Evolutionary conservation across 2,113 vertebrate species (phyloP).

Genomic region (Gnathonemus echidnorhynchus): DNA sequence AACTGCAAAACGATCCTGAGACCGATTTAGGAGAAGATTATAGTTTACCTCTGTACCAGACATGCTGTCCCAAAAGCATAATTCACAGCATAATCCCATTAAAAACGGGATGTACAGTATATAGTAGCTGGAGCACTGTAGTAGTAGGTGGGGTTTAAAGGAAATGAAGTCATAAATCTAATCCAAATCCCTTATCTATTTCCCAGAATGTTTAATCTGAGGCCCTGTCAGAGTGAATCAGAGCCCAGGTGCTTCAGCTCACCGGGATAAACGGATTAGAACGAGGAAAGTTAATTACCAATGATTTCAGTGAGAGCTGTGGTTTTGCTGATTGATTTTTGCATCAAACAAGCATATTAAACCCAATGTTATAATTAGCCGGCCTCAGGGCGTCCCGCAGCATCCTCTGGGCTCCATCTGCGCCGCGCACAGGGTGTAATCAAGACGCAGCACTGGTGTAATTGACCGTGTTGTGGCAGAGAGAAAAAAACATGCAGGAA

Average conservation of each 20-base stretch:
- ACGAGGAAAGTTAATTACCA: slow-evolving; percentile 32
- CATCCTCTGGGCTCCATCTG: background rate
- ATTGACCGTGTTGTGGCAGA: background rate
- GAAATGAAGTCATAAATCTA: background rate
- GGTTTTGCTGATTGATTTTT: slow-evolving; percentile 21
- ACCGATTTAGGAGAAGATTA: slow-evolving; percentile 16
- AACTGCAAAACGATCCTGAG: slow-evolving; percentile 12
- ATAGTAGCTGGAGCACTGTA: background rate
- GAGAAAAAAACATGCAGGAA: background rate
- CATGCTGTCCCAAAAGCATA: background rate
- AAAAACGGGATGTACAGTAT: slow-evolving; percentile 4
- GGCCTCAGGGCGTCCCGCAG: background rate
- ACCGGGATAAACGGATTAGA: slow-evolving; percentile 9
- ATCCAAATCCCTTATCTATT: background rate
- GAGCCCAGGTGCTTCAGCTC: background rate
- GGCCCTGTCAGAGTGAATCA: background rate
- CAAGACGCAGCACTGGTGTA: background rate
- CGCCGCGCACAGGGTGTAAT: background rate
- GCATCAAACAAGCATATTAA: slow-evolving; percentile 25
- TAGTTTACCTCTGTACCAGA: background rate
- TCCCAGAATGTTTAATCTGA: background rate
- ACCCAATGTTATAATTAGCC: slow-evolving; percentile 26
- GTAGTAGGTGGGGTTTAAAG: background rate
- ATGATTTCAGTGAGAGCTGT: slow-evolving; percentile 20
- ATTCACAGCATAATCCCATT: background rate